A percentile compares a stretch with the other conserved stretches of the same genome.
phyloP scores from a whole-genome alignment of 2,888 invertebrate genomes.

The Drosophila histrio region DNA sequence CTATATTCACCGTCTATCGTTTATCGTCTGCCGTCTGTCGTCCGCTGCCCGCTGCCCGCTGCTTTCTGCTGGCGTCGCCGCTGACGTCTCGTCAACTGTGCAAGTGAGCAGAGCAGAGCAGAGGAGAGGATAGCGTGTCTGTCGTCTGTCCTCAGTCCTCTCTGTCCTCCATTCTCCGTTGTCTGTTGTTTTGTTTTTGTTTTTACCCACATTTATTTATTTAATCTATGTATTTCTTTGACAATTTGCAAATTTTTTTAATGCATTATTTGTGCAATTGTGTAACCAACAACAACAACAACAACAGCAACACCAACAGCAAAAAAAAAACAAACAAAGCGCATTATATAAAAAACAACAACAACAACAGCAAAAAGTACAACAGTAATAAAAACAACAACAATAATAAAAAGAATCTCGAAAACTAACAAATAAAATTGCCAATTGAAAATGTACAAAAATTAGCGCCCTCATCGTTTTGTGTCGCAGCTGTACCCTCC shows the following conservation, averaged over 20 bases:
- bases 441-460: constrained; percentile 47
- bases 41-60: not conserved
- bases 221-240: not conserved
- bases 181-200: constrained; percentile 48
- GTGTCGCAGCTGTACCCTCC: constrained; percentile 1
- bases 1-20: not conserved
- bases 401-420: constrained; percentile 18
- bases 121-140: not conserved
- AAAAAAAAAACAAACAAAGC: constrained; percentile 24
- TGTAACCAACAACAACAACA: constrained; percentile 41
- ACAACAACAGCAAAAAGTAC: constrained; percentile 1
- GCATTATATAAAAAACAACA: constrained; percentile 46
- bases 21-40: not conserved
- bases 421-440: constrained; percentile 43
- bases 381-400: constrained; percentile 16
- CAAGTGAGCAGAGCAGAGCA: not conserved
- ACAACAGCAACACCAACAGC: not conserved
- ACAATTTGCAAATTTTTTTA: constrained; percentile 29
- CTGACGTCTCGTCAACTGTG: constrained; percentile 1
- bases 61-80: constrained; percentile 13
- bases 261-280: constrained; percentile 46
- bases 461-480: constrained; percentile 20
- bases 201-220: constrained; percentile 16
- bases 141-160: not conserved
- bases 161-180: not conserved